Conservation (phyloP, 2,113 vertebrate genomes). For the Nothoprocta perdicaria region DNA sequence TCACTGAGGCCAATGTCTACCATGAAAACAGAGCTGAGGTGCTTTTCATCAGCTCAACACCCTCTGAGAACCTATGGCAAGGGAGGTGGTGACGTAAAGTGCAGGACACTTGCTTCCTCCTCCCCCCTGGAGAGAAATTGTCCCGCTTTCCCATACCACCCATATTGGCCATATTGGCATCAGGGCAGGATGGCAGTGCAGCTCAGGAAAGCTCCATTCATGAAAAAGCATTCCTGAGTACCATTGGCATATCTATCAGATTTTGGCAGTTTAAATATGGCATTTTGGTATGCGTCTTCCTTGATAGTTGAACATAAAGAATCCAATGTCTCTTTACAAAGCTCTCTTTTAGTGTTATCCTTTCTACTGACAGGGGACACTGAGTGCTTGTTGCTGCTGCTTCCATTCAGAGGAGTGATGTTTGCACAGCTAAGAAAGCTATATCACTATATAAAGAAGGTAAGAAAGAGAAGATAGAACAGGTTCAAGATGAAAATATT, state of each 20-base stretch:
- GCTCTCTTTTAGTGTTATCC: not conserved
- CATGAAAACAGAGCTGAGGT: not conserved
- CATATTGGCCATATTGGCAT: not conserved
- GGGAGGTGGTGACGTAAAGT: not conserved
- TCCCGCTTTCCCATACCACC: not conserved
- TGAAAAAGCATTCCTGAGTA: not conserved
- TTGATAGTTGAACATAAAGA: conserved; percentile 32
- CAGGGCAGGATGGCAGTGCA: not conserved
- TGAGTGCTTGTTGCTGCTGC: conserved; percentile 44
- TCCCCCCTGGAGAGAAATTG: not conserved
- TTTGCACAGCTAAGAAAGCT: conserved; percentile 6
- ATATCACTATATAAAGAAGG: not conserved
- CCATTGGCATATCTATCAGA: conserved; percentile 1
- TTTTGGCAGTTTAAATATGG: conserved; percentile 16
- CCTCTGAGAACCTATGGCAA: not conserved
- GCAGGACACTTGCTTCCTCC: not conserved
- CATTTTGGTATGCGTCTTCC: conserved; percentile 30
- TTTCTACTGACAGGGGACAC: not conserved
- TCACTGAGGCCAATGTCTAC: not conserved
- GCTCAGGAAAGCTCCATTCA: not conserved
- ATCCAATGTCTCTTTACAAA: not conserved
- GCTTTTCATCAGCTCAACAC: not conserved
- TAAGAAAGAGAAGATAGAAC: conserved; percentile 28
- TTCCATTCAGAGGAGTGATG: not conserved
- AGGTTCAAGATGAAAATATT: not conserved